phyloP scores from a whole-genome alignment of 2,113 vertebrate species.

The Canis aureus region DNA sequence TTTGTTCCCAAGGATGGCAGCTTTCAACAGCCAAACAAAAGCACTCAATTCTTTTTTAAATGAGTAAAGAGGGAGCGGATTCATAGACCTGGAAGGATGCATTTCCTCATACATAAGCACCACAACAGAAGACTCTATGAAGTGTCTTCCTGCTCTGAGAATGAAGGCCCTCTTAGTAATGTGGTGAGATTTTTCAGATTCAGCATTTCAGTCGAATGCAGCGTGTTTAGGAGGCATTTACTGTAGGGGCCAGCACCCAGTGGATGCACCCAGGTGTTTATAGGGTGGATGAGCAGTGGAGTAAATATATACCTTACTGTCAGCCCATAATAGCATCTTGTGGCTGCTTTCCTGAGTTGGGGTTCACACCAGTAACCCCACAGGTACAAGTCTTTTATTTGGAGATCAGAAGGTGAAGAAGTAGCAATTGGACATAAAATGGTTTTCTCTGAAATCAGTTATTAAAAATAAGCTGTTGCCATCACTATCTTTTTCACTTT shows the following conservation, averaged over 20 bases:
- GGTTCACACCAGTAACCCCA: conserved; percentile 34
- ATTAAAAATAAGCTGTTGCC: conserved; percentile 74
- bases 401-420: conserved; percentile 66
- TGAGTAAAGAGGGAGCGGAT: not conserved
- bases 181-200: not conserved
- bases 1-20: not conserved
- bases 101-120: not conserved
- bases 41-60: not conserved
- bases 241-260: not conserved
- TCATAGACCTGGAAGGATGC: not conserved
- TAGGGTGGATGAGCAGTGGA: not conserved
- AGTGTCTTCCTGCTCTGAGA: not conserved
- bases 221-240: not conserved
- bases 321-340: conserved; percentile 45
- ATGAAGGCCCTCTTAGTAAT: not conserved
- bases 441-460: conserved; percentile 63
- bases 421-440: conserved; percentile 64
- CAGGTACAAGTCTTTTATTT: conserved; percentile 65
- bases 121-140: not conserved
- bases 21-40: not conserved
- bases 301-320: not conserved
- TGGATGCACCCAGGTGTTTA: not conserved
- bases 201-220: not conserved
- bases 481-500: conserved; percentile 75
- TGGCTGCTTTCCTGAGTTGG: conserved; percentile 20